These are phyloP conservation scores for Zootoca vivipara DNA, from an alignment of 2,113 vertebrate species.

Conservation along the genomic window DNA sequence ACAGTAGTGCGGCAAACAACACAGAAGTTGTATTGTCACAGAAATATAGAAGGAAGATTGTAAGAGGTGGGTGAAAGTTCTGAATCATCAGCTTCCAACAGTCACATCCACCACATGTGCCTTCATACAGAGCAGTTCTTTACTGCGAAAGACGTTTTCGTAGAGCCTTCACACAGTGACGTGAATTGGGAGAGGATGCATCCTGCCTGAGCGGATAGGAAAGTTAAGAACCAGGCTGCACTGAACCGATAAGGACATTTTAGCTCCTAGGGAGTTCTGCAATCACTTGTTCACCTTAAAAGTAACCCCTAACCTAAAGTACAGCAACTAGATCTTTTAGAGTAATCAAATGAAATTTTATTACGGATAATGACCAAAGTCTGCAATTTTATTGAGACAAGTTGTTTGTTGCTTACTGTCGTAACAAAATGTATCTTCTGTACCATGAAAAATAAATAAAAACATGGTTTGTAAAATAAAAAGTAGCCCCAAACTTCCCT, in stretches of 20 bases:
- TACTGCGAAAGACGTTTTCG: not conserved
- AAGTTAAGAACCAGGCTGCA: not conserved
- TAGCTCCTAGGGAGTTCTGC: slow-evolving; percentile 24
- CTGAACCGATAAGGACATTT: slow-evolving; percentile 59
- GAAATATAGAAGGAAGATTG: slow-evolving; percentile 19
- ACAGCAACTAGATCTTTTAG: no score
- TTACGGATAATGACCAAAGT: no score
- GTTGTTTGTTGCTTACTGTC: no score
- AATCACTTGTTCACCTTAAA: not conserved
- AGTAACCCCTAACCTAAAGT: slow-evolving; percentile 8
- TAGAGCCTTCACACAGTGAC: rapidly evolving
- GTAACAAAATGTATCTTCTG: no score
- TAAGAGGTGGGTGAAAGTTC: slow-evolving; percentile 35
- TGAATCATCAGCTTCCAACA: not conserved
- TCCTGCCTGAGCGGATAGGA: slow-evolving; percentile 64
- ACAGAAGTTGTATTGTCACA: slow-evolving; percentile 3
- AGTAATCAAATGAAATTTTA: no score
- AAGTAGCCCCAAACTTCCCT: not conserved
- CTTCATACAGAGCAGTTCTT: rapidly evolving
- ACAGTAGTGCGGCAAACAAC: not conserved
- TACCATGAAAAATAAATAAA: no score
- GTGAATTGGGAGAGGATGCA: not conserved
- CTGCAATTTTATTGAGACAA: no score
- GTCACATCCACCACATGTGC: rapidly evolving
- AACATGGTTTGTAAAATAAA: no score